phyloP scores from a whole-genome alignment of 2,888 invertebrate genomes.

The Volucella inflata region DNA sequence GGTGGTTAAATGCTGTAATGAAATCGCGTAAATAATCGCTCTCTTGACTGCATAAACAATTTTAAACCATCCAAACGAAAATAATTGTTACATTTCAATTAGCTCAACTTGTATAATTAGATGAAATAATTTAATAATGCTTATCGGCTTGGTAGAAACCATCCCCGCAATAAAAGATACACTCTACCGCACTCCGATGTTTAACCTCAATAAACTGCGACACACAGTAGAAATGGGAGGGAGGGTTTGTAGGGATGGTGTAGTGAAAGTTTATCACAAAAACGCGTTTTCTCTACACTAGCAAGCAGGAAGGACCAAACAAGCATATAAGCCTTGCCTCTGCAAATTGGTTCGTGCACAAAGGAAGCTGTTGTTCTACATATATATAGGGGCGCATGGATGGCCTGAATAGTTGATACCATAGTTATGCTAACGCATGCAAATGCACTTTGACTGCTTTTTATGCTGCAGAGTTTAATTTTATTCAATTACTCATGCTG shows the following conservation, averaged over 20 bases:
- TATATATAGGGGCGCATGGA: slow-evolving; percentile 36
- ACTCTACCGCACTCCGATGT: slow-evolving; percentile 24
- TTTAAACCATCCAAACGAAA: slow-evolving; percentile 38
- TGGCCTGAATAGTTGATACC: slow-evolving; percentile 62
- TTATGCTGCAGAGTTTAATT: slow-evolving; percentile 71
- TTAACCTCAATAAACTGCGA: slow-evolving; percentile 71
- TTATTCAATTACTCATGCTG: slow-evolving; percentile 69
- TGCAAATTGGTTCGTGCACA: slow-evolving; percentile 52
- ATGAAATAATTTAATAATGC: slow-evolving; percentile 73
- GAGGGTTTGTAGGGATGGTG: slow-evolving; percentile 6
- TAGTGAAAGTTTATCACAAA: slow-evolving; percentile 64
- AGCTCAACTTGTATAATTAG: slow-evolving; percentile 74
- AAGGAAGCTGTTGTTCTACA: slow-evolving; percentile 60
- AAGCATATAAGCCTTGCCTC: background rate
- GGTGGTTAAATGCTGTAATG: no score
- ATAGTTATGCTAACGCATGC: slow-evolving; percentile 73
- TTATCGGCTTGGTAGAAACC: slow-evolving; percentile 55
- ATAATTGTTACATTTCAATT: slow-evolving; percentile 69
- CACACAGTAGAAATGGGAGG: slow-evolving; percentile 1
- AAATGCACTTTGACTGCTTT: slow-evolving; percentile 74
- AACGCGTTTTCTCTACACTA: slow-evolving; percentile 29
- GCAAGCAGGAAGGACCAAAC: background rate
- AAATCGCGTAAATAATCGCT: no score
- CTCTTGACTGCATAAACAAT: background rate
- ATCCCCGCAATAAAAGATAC: slow-evolving; percentile 40